These are phyloP conservation scores for Asteroscopus sphinx DNA, from an alignment of 2,888 invertebrate species.

Conservation along the genomic window DNA sequence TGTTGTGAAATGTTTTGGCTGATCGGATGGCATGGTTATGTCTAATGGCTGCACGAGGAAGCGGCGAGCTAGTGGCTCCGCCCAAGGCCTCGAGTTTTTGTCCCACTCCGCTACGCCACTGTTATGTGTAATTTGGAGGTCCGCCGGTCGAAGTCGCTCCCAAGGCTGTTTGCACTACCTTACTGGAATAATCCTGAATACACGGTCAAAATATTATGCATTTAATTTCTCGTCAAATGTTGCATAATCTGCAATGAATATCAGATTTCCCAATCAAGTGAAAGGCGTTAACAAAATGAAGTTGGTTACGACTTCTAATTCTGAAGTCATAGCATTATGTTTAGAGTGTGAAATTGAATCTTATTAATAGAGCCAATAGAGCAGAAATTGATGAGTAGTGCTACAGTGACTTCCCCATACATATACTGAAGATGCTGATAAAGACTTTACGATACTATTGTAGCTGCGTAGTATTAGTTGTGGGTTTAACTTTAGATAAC, in stretches of 20 bases:
- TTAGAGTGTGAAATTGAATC: slow-evolving; percentile 43
- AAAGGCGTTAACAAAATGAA: slow-evolving; percentile 48
- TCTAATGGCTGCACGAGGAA: slow-evolving; percentile 76
- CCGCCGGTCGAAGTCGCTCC: slow-evolving; percentile 81
- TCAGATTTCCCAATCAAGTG: slow-evolving; percentile 51
- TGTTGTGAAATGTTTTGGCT: slow-evolving; percentile 36
- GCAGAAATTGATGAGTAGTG: slow-evolving; percentile 37
- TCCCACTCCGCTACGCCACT: slow-evolving; percentile 81
- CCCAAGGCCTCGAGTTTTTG: slow-evolving; percentile 78
- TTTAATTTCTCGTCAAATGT: slow-evolving; percentile 34
- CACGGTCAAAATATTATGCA: slow-evolving; percentile 36
- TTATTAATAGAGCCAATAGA: slow-evolving; percentile 31
- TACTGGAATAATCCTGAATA: slow-evolving; percentile 54
- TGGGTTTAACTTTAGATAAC: slow-evolving; percentile 15
- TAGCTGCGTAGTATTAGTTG: slow-evolving; percentile 30
- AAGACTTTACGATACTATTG: slow-evolving; percentile 19
- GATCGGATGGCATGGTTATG: slow-evolving; percentile 36
- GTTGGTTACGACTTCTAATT: slow-evolving; percentile 42
- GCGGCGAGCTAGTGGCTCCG: slow-evolving; percentile 64
- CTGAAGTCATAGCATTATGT: slow-evolving; percentile 35
- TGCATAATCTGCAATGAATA: slow-evolving; percentile 44
- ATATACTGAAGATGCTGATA: slow-evolving; percentile 34
- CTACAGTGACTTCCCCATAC: slow-evolving; percentile 37
- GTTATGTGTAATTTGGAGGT: slow-evolving; percentile 90
- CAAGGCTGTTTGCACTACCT: slow-evolving; percentile 72